phyloP scores from a whole-genome alignment of 2,888 invertebrate species.

The Schizotus pectinicornis region DNA sequence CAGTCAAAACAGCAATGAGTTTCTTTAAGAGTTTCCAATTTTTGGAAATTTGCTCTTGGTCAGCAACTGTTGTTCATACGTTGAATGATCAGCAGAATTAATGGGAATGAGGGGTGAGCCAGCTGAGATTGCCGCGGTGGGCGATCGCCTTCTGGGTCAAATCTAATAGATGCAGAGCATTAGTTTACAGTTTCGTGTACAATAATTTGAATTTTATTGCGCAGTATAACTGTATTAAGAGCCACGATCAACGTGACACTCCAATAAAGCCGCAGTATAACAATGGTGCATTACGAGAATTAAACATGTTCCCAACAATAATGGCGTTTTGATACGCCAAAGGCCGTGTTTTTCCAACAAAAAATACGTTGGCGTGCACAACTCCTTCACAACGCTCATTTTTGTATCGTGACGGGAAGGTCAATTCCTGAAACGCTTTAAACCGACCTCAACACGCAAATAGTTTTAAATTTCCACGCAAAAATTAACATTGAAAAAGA shows the following conservation, averaged over 20 bases:
- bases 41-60: too few relatives aligned
- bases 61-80: too few relatives aligned
- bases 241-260: constrained; percentile 8
- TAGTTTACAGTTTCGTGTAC: constrained; percentile 9
- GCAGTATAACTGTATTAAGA: background rate
- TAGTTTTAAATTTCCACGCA: constrained; percentile 21
- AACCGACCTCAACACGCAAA: constrained; percentile 14
- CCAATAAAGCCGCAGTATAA: constrained; percentile 2
- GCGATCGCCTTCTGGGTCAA: constrained; percentile 7
- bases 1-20: too few relatives aligned
- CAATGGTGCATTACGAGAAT: constrained; percentile 7
- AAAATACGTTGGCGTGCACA: constrained; percentile 6
- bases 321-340: background rate
- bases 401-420: constrained; percentile 4
- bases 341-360: background rate
- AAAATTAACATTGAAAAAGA: constrained; percentile 17
- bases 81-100: background rate
- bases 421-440: constrained; percentile 6
- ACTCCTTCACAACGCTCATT: constrained; percentile 7
- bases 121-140: background rate
- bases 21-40: too few relatives aligned
- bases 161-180: background rate
- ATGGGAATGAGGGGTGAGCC: background rate
- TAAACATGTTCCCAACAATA: constrained; percentile 1
- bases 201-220: constrained; percentile 14